These are phyloP conservation scores for Steinernema hermaphroditum DNA, from an alignment of 2,888 invertebrate species.

Conservation along the genomic window DNA sequence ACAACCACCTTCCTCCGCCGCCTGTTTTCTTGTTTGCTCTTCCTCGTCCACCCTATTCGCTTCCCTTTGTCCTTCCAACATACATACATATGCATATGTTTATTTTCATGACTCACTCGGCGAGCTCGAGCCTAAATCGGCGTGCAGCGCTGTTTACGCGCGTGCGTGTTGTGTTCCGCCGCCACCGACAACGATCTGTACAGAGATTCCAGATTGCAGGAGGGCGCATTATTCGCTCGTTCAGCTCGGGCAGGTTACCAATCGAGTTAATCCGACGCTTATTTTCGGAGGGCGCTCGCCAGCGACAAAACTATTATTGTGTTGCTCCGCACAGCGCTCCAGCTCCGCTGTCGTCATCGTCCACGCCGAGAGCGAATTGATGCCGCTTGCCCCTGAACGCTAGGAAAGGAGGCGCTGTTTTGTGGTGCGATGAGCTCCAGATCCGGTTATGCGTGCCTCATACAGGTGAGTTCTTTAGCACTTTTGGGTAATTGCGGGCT, in stretches of 20 bases:
- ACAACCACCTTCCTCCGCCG: no score
- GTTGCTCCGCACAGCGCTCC: background rate
- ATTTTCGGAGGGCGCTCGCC: slow-evolving; percentile 27
- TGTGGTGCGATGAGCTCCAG: slow-evolving; percentile 7
- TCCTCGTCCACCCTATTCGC: background rate
- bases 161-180: background rate
- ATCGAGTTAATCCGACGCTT: slow-evolving; percentile 28
- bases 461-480: slow-evolving; percentile 48
- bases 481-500: no score
- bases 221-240: slow-evolving; percentile 11
- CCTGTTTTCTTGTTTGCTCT: background rate
- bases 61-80: background rate
- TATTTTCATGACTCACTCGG: slow-evolving; percentile 28
- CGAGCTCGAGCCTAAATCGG: background rate
- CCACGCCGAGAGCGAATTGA: no score
- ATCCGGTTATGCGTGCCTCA: slow-evolving; percentile 51
- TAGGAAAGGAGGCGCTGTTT: no score
- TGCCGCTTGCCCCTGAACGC: no score
- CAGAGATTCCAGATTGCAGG: background rate
- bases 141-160: slow-evolving; percentile 18
- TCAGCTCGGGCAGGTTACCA: background rate
- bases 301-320: slow-evolving; percentile 31
- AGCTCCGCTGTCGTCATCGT: no score
- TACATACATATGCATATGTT: slow-evolving; percentile 26
- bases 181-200: background rate